phyloP scores from a whole-genome alignment of 1,140 invertebrate species.

The Cydia fagiglandana region DNA sequence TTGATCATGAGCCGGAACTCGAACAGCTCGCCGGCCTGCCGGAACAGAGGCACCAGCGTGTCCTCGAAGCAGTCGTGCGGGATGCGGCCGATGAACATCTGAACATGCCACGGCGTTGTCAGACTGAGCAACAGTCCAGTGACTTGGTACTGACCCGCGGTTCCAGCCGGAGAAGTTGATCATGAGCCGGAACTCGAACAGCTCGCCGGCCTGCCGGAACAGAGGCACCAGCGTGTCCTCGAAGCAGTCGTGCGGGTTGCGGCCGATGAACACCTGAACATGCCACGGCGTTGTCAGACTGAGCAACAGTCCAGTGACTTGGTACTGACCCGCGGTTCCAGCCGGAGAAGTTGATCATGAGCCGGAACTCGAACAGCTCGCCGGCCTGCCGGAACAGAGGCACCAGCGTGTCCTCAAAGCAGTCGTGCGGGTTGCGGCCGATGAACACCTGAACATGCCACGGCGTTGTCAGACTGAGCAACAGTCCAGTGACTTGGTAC shows the following conservation, averaged over 20 bases:
- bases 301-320: neutral
- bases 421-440: constrained; percentile 72
- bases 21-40: constrained; percentile 42
- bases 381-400: constrained; percentile 68
- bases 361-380: constrained; percentile 72
- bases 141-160: constrained; percentile 58
- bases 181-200: constrained; percentile 76
- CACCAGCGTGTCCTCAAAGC: constrained; percentile 73
- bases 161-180: constrained; percentile 76
- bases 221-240: constrained; percentile 73
- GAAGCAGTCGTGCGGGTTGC: constrained; percentile 73
- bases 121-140: neutral
- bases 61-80: too few relatives aligned
- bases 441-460: constrained; percentile 66
- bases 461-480: neutral
- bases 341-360: constrained; percentile 77
- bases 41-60: constrained; percentile 66
- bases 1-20: constrained; percentile 43
- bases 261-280: constrained; percentile 71
- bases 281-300: neutral
- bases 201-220: constrained; percentile 66
- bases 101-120: too few relatives aligned
- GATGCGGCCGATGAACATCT: too few relatives aligned
- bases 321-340: constrained; percentile 70
- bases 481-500: neutral